Percentiles rank a stretch among this genome's conserved stretches.
Conservation (phyloP, 2,113 vertebrate genomes). For the Psophia crepitans region DNA sequence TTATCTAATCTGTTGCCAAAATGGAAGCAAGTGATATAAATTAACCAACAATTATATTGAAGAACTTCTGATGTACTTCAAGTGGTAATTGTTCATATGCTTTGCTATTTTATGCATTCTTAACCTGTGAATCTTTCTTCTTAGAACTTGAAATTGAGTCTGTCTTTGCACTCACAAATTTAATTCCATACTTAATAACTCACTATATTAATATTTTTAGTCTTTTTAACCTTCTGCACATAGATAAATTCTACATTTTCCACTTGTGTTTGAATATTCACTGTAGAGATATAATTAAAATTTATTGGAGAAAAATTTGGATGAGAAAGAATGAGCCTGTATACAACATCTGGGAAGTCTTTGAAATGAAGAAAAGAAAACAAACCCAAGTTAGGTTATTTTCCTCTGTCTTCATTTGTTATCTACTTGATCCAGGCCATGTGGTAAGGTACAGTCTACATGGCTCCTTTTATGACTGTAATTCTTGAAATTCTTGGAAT, state of each 20-base stretch:
- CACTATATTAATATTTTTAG: neutral
- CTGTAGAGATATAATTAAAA: neutral
- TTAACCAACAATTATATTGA: neutral
- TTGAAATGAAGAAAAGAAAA: neutral
- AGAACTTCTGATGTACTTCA: neutral
- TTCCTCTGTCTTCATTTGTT: neutral
- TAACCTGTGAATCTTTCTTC: neutral
- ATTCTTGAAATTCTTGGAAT: neutral
- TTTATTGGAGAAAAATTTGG: neutral
- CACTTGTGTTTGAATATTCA: neutral
- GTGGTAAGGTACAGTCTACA: neutral
- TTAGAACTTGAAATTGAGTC: neutral
- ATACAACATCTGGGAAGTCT: neutral
- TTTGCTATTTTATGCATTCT: neutral
- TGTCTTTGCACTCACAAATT: neutral
- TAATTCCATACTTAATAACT: neutral
- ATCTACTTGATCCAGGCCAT: neutral
- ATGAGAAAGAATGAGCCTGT: neutral
- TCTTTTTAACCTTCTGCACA: neutral
- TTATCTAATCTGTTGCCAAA: neutral
- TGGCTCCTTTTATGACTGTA: neutral
- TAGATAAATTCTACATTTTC: neutral
- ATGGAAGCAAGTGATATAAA: neutral
- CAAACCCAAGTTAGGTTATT: neutral
- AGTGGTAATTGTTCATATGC: neutral